A percentile compares a stretch with the other conserved stretches of the same genome.
phyloP scores from a whole-genome alignment of 2,113 vertebrate species.

The Melanocharis versteri region DNA sequence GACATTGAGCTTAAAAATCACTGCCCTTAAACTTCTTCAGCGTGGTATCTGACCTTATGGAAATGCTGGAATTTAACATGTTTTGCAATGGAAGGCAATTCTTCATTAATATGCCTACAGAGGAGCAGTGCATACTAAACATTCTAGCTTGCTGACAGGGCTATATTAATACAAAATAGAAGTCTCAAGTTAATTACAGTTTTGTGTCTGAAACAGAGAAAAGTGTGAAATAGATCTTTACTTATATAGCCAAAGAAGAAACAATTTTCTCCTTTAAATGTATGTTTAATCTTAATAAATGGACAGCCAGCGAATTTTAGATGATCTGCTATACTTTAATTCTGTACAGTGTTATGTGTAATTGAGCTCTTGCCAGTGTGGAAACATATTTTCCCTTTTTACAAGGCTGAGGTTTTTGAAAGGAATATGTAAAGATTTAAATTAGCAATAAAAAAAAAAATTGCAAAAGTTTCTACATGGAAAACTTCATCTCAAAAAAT shows the following conservation, averaged over 20 bases:
- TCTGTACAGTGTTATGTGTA: background rate
- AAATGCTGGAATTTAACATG: background rate
- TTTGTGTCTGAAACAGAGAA: background rate
- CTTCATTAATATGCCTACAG: background rate
- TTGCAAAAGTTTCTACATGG: background rate
- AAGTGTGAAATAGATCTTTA: constrained; percentile 6
- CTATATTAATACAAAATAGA: background rate
- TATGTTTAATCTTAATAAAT: constrained; percentile 4
- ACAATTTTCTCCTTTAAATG: background rate
- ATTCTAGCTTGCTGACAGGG: background rate
- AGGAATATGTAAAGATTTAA: background rate
- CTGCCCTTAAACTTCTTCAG: background rate
- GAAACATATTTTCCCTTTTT: background rate
- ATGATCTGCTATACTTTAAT: background rate
- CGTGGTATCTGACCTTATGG: background rate
- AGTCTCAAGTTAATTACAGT: constrained; percentile 3
- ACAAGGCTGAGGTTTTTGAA: background rate
- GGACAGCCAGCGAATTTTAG: background rate
- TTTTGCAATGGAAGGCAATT: background rate
- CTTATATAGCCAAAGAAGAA: background rate
- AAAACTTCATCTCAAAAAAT: constrained; percentile 16
- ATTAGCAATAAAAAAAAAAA: background rate
- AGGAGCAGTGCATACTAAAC: background rate
- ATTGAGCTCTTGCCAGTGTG: background rate
- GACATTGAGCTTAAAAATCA: background rate